Evolutionary conservation across 2,888 invertebrate genomes (phyloP).

Genomic region (Scaptomyza cyrtandrae): DNA sequence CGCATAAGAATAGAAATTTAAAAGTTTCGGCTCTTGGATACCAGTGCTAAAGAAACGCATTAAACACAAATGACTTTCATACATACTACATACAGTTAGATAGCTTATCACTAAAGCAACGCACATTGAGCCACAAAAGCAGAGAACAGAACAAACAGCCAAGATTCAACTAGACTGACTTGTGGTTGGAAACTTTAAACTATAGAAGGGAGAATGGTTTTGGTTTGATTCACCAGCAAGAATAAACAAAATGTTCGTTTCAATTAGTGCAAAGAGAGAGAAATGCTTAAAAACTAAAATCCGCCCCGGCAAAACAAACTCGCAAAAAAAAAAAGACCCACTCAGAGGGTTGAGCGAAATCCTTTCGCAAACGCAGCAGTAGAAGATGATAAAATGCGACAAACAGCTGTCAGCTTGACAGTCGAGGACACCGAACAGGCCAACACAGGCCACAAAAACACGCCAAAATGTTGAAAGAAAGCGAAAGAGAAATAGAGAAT

Average conservation of each 20-base stretch:
- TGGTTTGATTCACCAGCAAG: neutral
- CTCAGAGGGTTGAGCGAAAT: conserved; percentile 23
- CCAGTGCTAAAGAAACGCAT: neutral
- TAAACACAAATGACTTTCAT: neutral
- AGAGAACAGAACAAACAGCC: conserved; percentile 36
- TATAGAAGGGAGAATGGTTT: neutral
- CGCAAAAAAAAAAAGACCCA: conserved; percentile 4
- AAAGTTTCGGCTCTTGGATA: neutral
- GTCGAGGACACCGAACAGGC: conserved; percentile 49
- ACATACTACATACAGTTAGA: neutral
- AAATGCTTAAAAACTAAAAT: conserved; percentile 53
- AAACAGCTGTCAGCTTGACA: conserved; percentile 73
- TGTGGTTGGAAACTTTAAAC: conserved; percentile 39
- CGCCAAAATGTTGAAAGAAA: conserved; percentile 13
- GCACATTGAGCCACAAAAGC: conserved; percentile 5
- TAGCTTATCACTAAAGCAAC: conserved; percentile 25
- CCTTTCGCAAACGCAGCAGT: conserved; percentile 17
- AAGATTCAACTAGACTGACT: conserved; percentile 27
- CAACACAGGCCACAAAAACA: conserved; percentile 12
- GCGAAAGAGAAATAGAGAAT: conserved; percentile 4
- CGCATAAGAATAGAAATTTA: neutral
- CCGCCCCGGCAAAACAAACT: conserved; percentile 57
- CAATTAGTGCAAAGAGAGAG: conserved; percentile 60
- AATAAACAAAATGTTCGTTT: conserved; percentile 70
- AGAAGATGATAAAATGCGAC: conserved; percentile 69